phyloP scores from a whole-genome alignment of 2,113 vertebrate genomes.

The human region GRCh38 chr7:29707001-29707500 shows the following conservation, averaged over 20 bases:
- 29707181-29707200: neutral
- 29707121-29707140: neutral
- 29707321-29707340: neutral
- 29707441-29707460: too few relatives aligned
- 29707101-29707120: neutral
- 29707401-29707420: neutral
- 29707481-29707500: too few relatives aligned
- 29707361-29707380: neutral
- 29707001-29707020: neutral
- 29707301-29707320: neutral
- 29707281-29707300: neutral
- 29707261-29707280: neutral
- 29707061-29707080: neutral
- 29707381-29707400: neutral
- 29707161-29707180: neutral
- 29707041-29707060: neutral
- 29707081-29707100: neutral
- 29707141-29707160: neutral
- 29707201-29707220: neutral
- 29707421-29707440: neutral
- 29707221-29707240: neutral
- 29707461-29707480: too few relatives aligned
- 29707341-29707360: neutral
- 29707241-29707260: neutral
- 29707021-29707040: neutral